Conservation (phyloP, 2,888 invertebrate genomes). For the Pimpla rufipes region DNA sequence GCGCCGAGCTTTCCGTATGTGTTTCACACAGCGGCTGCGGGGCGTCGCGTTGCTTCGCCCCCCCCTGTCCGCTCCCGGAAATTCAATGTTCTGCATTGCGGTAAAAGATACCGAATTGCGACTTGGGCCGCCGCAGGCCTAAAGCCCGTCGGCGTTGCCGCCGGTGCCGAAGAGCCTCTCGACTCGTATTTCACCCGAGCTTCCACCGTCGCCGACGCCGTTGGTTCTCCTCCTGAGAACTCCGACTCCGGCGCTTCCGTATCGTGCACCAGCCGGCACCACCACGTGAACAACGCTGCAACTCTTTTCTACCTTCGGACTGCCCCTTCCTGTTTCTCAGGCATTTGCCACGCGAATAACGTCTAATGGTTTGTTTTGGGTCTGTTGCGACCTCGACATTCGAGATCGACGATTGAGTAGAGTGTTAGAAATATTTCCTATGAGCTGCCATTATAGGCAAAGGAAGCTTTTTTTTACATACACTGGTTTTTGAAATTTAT, state of each 20-base stretch:
- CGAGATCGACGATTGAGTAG: too few relatives aligned
- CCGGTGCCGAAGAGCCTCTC: constrained; percentile 37
- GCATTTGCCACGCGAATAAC: too few relatives aligned
- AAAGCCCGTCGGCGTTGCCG: constrained; percentile 64
- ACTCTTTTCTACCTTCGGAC: too few relatives aligned
- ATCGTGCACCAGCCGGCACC: constrained; percentile 61
- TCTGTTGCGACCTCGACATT: too few relatives aligned
- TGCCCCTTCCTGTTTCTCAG: too few relatives aligned
- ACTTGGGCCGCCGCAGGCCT: constrained; percentile 69
- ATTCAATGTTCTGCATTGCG: constrained; percentile 79
- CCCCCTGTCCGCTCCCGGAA: constrained; percentile 65
- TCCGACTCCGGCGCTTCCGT: constrained; percentile 56
- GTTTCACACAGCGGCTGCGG: constrained; percentile 14
- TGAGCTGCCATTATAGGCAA: too few relatives aligned
- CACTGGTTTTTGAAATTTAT: too few relatives aligned
- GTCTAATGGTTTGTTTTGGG: too few relatives aligned
- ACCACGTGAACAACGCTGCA: constrained; percentile 14
- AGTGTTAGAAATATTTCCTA: too few relatives aligned
- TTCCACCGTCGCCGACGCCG: too few relatives aligned
- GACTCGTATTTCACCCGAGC: constrained; percentile 74
- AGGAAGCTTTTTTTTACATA: too few relatives aligned
- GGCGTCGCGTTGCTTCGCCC: constrained; percentile 37
- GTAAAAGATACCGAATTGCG: constrained; percentile 75
- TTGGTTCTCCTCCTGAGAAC: constrained; percentile 33
- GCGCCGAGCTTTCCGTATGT: constrained; percentile 12